Evolutionary conservation across 92 coral and sea anemone species (phyloP).

Genomic region (Epizoanthus scotinus): DNA sequence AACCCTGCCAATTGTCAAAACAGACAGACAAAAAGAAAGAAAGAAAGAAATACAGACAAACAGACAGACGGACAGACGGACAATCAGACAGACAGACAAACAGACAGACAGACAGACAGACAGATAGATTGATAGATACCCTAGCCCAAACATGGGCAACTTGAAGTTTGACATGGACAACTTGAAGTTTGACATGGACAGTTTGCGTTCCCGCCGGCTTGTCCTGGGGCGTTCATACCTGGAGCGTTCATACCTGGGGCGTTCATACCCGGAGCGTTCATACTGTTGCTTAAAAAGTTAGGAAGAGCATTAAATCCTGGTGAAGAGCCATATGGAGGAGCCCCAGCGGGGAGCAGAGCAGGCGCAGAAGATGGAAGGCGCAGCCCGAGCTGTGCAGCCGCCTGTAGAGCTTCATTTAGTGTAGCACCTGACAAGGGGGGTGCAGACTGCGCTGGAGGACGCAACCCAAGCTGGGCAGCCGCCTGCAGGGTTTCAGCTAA

Average conservation of each 20-base stretch:
- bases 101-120: no score
- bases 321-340: constrained; percentile 13
- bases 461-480: no score
- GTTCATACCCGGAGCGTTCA: background rate
- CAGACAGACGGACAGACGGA: no score
- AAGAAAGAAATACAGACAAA: no score
- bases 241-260: background rate
- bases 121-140: no score
- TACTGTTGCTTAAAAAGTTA: background rate
- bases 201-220: background rate
- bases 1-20: no score
- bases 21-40: no score
- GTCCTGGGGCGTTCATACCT: background rate
- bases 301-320: constrained; percentile 19
- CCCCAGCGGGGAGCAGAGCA: background rate
- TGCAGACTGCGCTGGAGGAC: background rate
- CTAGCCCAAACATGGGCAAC: constrained; percentile 10
- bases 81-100: no score
- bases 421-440: constrained; percentile 25
- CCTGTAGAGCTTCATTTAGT: constrained; percentile 14
- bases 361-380: background rate
- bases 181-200: background rate
- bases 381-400: constrained; percentile 30
- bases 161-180: constrained; percentile 17
- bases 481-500: no score